Conservation (phyloP, 2,797 vertebrate genomes). For the Falco concolor region DNA sequence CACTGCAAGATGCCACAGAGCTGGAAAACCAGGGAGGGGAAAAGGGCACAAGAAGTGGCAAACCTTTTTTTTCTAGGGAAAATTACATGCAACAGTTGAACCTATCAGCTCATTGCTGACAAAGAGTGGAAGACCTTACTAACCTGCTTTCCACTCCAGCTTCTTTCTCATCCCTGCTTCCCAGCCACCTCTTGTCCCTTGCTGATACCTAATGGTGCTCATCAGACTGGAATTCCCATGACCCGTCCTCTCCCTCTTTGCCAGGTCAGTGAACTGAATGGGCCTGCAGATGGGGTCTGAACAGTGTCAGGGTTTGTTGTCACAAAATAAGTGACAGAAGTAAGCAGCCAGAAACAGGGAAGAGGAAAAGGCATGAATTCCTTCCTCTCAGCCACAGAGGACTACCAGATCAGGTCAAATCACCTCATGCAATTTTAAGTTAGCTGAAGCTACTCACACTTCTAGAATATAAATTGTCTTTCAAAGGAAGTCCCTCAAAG, state of each 20-base stretch:
- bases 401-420: not conserved
- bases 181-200: not conserved
- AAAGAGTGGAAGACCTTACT: not conserved
- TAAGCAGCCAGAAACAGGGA: not conserved
- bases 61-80: not conserved
- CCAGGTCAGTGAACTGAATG: not conserved
- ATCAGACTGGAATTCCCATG: not conserved
- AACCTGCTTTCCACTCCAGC: not conserved
- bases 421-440: not conserved
- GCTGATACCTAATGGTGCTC: not conserved
- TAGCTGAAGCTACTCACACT: not conserved
- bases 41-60: not conserved
- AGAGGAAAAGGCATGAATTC: not conserved
- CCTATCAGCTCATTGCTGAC: not conserved
- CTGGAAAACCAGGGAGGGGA: not conserved
- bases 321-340: not conserved
- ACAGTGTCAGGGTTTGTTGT: accelerated
- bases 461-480: not conserved
- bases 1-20: not conserved
- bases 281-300: not conserved
- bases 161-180: not conserved
- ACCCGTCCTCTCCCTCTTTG: not conserved
- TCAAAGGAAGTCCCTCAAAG: not conserved
- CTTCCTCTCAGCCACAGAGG: not conserved
- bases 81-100: not conserved